Percentiles rank a stretch among this genome's conserved stretches.
Evolutionary conservation across 2,888 invertebrate species (phyloP).

Genomic region (Polia nebulosa): DNA sequence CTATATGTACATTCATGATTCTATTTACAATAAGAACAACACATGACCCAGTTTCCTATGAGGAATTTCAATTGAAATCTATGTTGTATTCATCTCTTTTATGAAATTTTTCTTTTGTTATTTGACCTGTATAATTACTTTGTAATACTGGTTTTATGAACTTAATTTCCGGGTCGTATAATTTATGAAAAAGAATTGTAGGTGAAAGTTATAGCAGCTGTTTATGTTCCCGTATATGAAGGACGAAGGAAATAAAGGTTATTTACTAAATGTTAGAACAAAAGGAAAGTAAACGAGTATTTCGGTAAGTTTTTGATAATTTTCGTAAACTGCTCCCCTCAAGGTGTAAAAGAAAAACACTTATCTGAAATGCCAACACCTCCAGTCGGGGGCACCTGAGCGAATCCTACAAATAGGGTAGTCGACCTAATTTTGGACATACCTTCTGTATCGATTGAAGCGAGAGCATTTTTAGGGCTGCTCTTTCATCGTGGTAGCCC

Average conservation of each 20-base stretch:
- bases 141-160: slow-evolving; percentile 25
- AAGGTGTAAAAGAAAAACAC: slow-evolving; percentile 32
- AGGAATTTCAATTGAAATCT: slow-evolving; percentile 37
- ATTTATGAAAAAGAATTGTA: slow-evolving; percentile 18
- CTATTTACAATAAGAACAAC: slow-evolving; percentile 55
- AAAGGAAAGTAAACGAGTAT: background rate
- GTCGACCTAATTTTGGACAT: slow-evolving; percentile 48
- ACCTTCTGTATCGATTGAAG: slow-evolving; percentile 32
- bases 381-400: slow-evolving; percentile 26
- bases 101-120: slow-evolving; percentile 36
- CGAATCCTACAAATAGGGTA: slow-evolving; percentile 48
- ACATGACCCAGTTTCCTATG: slow-evolving; percentile 36
- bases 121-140: slow-evolving; percentile 32
- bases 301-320: background rate
- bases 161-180: slow-evolving; percentile 42
- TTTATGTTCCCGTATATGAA: slow-evolving; percentile 3
- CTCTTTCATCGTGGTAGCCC: background rate
- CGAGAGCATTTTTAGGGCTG: slow-evolving; percentile 41
- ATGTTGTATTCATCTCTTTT: slow-evolving; percentile 28
- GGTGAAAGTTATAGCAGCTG: slow-evolving; percentile 19
- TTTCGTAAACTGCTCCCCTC: background rate
- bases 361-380: slow-evolving; percentile 40
- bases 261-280: slow-evolving; percentile 1
- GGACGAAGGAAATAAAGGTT: slow-evolving; percentile 6
- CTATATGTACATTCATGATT: slow-evolving; percentile 29